Evolutionary conservation across 1,140 invertebrate species (phyloP).

Genomic region (Saccostrea echinata): DNA sequence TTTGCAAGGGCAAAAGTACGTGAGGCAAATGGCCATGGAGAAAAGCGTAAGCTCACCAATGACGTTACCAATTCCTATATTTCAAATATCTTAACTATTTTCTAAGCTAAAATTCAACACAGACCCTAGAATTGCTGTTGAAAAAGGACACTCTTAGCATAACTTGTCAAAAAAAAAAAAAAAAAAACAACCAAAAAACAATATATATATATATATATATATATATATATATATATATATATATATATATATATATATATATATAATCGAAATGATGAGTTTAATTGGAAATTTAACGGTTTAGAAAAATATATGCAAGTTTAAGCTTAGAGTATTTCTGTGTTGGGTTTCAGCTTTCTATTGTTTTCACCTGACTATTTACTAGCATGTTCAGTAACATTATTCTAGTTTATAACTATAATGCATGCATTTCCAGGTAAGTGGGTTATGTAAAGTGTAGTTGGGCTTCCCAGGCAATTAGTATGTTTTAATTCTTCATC

Average conservation of each 20-base stretch:
- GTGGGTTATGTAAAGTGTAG: conserved; percentile 24
- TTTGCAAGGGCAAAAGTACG: conserved; percentile 65
- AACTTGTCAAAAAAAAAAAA: too few species aligned
- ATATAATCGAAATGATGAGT: too few species aligned
- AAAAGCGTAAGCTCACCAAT: conserved; percentile 36
- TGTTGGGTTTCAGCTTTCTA: background rate
- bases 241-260: too few species aligned
- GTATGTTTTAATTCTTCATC: background rate
- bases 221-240: too few species aligned
- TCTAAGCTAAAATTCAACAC: background rate
- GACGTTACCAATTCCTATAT: background rate
- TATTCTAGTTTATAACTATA: conserved; percentile 13
- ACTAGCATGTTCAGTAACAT: conserved; percentile 5
- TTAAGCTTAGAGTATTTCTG: background rate
- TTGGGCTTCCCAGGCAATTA: background rate
- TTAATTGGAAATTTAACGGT: too few species aligned
- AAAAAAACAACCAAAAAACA: too few species aligned
- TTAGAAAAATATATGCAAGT: too few species aligned
- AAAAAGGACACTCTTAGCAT: too few species aligned
- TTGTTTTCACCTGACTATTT: background rate
- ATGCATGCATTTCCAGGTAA: conserved; percentile 36
- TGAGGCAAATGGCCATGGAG: conserved; percentile 47
- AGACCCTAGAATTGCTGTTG: background rate
- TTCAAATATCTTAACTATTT: background rate
- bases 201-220: too few species aligned